These are phyloP conservation scores for Drymodes brunneopygia DNA, from an alignment of 2,113 vertebrate species.

Conservation along the genomic window DNA sequence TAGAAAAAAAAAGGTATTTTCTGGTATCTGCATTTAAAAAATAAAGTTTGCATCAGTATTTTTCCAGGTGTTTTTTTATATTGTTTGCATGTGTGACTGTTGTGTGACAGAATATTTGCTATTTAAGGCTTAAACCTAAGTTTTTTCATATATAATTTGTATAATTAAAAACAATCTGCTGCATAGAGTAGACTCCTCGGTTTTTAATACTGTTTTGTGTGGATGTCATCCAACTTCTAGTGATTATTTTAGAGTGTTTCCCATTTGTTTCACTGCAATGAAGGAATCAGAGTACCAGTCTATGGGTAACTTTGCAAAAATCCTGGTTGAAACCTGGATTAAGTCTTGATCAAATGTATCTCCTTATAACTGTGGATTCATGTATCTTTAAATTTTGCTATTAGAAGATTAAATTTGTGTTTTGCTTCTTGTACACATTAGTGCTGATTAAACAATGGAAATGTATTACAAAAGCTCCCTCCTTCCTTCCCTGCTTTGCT, in stretches of 20 bases:
- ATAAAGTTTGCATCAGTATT: not conserved
- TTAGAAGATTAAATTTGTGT: not conserved
- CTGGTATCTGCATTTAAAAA: not conserved
- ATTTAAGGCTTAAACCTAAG: not conserved
- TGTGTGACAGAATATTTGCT: not conserved
- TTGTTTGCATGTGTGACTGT: not conserved
- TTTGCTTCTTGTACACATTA: not conserved
- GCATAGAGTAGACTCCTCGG: too few species aligned
- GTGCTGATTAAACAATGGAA: not conserved
- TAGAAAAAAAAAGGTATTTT: not conserved
- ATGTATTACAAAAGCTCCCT: not conserved
- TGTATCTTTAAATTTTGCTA: not conserved
- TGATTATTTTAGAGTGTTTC: not conserved
- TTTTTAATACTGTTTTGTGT: not conserved
- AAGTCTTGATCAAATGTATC: not conserved
- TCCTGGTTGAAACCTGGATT: not conserved
- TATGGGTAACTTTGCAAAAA: not conserved
- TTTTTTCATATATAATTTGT: not conserved
- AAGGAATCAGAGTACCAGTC: not conserved
- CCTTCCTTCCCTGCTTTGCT: not conserved
- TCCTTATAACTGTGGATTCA: not conserved
- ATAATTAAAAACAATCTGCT: not conserved
- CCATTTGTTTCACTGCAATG: not conserved
- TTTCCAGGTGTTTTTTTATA: not conserved
- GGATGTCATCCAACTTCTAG: not conserved